These are phyloP conservation scores for Matsumyia berberina DNA, from an alignment of 2,888 invertebrate genomes.

Conservation along the genomic window DNA sequence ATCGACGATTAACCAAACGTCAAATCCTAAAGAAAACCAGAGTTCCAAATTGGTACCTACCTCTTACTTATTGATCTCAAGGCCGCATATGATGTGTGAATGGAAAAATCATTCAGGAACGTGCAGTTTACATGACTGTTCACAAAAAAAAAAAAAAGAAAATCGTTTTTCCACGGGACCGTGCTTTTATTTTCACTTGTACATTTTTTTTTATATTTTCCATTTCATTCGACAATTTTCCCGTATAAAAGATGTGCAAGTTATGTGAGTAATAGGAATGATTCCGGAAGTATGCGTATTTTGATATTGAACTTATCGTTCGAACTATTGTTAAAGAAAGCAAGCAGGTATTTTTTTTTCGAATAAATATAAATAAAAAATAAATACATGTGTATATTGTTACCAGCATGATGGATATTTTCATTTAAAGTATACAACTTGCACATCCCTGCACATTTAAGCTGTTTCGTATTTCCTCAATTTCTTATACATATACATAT, in stretches of 20 bases:
- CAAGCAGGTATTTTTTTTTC: slow-evolving; percentile 17
- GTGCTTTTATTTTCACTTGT: slow-evolving; percentile 69
- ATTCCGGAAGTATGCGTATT: slow-evolving; percentile 41
- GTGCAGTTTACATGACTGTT: too few species aligned
- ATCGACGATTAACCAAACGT: too few species aligned
- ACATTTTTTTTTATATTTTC: slow-evolving; percentile 34
- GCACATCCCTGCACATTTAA: slow-evolving; percentile 69
- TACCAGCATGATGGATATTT: slow-evolving; percentile 22
- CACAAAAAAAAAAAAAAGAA: slow-evolving; percentile 5
- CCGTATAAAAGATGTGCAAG: slow-evolving; percentile 69
- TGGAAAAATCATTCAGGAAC: too few species aligned
- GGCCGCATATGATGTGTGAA: too few species aligned
- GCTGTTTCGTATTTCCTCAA: slow-evolving; percentile 33
- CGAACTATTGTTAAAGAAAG: slow-evolving; percentile 19
- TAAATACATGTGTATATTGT: slow-evolving; percentile 46
- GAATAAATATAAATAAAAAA: slow-evolving; percentile 54
- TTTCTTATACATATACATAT: slow-evolving; percentile 7
- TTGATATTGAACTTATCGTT: slow-evolving; percentile 28
- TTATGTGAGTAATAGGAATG: slow-evolving; percentile 48
- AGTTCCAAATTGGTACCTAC: too few species aligned
- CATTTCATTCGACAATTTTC: slow-evolving; percentile 68
- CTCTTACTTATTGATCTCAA: too few species aligned
- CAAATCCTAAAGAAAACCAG: too few species aligned
- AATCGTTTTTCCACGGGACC: slow-evolving; percentile 55
- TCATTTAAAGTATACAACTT: slow-evolving; percentile 34